Base-by-base conservation (phyloP, 2,113 vertebrate species). In the Polyodon spathula region DNA sequence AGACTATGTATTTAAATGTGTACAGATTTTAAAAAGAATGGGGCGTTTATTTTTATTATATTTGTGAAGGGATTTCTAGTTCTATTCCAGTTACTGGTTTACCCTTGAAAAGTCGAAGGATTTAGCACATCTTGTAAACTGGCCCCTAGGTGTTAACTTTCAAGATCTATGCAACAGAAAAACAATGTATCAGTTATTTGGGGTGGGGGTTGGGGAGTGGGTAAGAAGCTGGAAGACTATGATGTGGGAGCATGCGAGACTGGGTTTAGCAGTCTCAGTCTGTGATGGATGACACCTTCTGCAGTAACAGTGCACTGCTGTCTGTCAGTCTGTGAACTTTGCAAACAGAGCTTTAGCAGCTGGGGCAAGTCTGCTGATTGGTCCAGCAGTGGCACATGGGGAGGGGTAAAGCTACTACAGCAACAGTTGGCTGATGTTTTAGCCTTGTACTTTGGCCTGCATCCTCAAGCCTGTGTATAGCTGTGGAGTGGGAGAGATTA, bases 381-480 rank as follows among this genome's bases (percentile, higher is more conserved):
- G 69, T 41, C n/a, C 16, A 40, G 37, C n/a, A 16, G 38, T 16
- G 48, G 61, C 70, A 69, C 62, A 43, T 1, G 11, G 51, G 15
- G 27, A 40, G 58, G 69, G 69, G 59, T 64, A 59, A 53, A 67
- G 71, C 39, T 52, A 61, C 50, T 16, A 46, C 42, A 59, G 62
- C 73, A 72, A 63, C 71, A 71, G 75, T 81, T 86, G 77, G 70
- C 64, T 61, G 16, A 14, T 48, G 40, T 64, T 75, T 60, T 66
- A 73, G 74, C 81, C 67, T 82, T 76, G 77, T 78, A 71, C 69
- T 72, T 71, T 68, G 75, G 73, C 74, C 73, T 79, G 68, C 58
- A 71, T 77, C 73, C 69, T 73, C 67, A 60, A 65, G 75, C 63
- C 70, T 66, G 4, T 54, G 53, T 61, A 71, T 66, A 48, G 66